phyloP scores from a whole-genome alignment of 1,140 invertebrate genomes.

The Berghia stephanieae region DNA sequence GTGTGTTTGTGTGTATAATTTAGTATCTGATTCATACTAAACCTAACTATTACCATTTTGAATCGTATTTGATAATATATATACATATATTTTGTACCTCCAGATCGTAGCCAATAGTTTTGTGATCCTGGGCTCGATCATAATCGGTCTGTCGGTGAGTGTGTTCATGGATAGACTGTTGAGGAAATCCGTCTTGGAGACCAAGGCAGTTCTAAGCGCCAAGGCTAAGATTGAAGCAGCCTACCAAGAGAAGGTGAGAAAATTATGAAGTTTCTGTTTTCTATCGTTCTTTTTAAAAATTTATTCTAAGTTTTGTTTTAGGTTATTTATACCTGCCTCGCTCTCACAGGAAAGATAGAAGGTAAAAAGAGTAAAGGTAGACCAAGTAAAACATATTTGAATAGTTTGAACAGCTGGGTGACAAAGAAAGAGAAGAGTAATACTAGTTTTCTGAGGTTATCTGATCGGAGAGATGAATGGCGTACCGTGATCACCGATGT shows the following conservation, averaged over 20 bases:
- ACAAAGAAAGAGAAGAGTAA: not conserved
- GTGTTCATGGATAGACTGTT: slow-evolving; percentile 87
- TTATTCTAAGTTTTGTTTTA: not conserved
- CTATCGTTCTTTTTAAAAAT: not conserved
- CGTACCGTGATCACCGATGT: no score
- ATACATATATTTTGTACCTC: slow-evolving; percentile 42
- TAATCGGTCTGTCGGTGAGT: slow-evolving; percentile 80
- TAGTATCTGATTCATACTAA: no score
- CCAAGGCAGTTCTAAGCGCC: slow-evolving; percentile 88
- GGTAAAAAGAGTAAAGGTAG: not conserved
- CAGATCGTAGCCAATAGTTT: slow-evolving; percentile 78
- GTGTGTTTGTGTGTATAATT: no score
- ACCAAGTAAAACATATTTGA: not conserved
- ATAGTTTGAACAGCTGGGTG: not conserved
- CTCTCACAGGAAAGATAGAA: not conserved
- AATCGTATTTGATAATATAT: slow-evolving; percentile 22
- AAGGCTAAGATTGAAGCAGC: slow-evolving; percentile 93
- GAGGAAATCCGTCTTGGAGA: slow-evolving; percentile 87
- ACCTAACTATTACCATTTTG: not conserved
- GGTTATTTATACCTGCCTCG: no score
- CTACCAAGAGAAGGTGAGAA: slow-evolving; percentile 84
- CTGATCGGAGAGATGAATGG: no score
- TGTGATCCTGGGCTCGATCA: slow-evolving; percentile 76
- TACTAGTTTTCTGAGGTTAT: no score
- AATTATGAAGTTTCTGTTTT: not conserved